A percentile compares a stretch with the other conserved stretches of the same genome.
phyloP scores from a whole-genome alignment of 2,888 invertebrate species.

The Dasypolia templi region DNA sequence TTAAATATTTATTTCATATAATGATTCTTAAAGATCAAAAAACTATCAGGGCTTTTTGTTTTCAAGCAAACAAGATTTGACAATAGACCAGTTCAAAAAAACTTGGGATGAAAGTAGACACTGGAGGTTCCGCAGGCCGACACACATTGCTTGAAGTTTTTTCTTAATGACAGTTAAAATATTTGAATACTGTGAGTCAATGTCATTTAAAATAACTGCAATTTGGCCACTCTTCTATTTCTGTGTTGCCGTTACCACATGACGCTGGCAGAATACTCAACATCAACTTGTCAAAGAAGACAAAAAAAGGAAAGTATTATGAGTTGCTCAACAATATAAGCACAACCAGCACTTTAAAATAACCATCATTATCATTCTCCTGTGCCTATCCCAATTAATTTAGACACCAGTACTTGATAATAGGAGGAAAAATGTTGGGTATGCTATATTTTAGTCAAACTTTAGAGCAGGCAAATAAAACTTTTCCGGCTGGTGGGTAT shows the following conservation, averaged over 20 bases:
- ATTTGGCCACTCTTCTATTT: background rate
- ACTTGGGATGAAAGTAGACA: too few species aligned
- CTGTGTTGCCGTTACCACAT: too few species aligned
- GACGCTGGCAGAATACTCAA: too few species aligned
- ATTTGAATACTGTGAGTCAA: background rate
- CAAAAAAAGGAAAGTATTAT: too few species aligned
- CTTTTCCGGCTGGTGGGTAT: background rate
- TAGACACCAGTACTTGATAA: too few species aligned
- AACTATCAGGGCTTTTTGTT: background rate
- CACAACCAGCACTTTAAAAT: too few species aligned
- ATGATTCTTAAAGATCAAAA: background rate
- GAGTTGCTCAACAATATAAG: too few species aligned
- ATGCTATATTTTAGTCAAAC: background rate
- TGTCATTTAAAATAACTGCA: background rate
- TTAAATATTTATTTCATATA: background rate
- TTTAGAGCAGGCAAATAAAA: background rate
- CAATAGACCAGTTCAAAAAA: background rate
- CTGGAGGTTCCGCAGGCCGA: background rate
- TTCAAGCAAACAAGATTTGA: background rate
- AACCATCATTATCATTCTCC: too few species aligned
- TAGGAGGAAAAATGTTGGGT: background rate
- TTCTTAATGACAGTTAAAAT: slow-evolving; percentile 17
- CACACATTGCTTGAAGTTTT: background rate
- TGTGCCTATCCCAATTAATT: too few species aligned
- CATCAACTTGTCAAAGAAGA: too few species aligned